A percentile compares a stretch with the other conserved stretches of the same genome.
Conservation (phyloP, 2,113 vertebrate species). For the Nycticryphes semicollaris region DNA sequence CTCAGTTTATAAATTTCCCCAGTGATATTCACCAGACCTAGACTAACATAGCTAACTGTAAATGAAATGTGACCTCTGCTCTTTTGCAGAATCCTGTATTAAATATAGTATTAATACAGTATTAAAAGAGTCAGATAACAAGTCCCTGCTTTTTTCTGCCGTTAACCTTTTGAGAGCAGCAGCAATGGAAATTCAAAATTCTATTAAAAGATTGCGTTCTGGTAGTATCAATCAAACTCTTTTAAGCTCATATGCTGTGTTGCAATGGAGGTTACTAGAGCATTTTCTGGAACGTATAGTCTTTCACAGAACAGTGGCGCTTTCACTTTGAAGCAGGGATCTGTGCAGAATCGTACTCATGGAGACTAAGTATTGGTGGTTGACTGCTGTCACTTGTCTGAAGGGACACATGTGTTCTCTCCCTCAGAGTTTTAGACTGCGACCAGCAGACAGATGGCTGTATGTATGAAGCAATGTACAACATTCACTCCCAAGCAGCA, state of each 20-base stretch:
- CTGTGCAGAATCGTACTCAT: neutral
- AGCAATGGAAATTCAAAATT: neutral
- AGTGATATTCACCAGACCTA: neutral
- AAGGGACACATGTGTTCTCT: slow-evolving; percentile 2
- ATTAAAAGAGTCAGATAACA: neutral
- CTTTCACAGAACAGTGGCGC: neutral
- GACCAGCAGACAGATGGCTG: slow-evolving; percentile 81
- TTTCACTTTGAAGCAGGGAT: neutral
- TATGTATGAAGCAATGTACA: slow-evolving; percentile 93
- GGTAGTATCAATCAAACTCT: neutral
- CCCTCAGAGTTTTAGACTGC: slow-evolving; percentile 65
- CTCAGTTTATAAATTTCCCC: neutral
- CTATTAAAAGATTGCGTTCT: neutral
- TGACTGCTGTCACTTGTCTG: neutral
- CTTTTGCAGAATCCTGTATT: neutral
- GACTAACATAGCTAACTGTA: neutral
- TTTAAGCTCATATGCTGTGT: neutral
- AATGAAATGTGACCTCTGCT: neutral
- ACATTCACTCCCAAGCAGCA: slow-evolving; percentile 84
- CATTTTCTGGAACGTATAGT: neutral
- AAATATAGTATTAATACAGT: neutral
- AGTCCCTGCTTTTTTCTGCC: neutral
- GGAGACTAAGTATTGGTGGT: neutral
- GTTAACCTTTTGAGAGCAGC: neutral
- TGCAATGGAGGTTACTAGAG: neutral